Base-by-base conservation (phyloP, 2,113 vertebrate genomes). In the Rhea americana region DNA sequence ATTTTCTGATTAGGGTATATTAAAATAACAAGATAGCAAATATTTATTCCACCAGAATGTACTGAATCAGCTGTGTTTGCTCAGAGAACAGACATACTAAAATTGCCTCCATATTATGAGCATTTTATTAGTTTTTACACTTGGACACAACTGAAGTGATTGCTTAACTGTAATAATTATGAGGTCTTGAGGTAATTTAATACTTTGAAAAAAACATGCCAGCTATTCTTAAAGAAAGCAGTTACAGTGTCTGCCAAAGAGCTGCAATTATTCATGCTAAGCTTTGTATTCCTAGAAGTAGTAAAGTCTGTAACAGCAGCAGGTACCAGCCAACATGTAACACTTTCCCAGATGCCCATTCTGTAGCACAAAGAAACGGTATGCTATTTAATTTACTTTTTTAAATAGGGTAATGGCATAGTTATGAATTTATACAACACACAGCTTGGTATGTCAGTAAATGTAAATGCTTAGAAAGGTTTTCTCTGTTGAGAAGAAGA, bases 101-200 rank as follows among this genome's bases (percentile, higher is more conserved):
- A 96, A 93, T 28, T 90, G 87, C 81, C 93, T 90, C 45, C 37
- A 47, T 56, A 75, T 86, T 89, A 86, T 10, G n/a, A 88, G 73
- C 58, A 82, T 85, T 94, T 95, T 79, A 90, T 95, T 89, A 91
- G 65, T 91, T 94, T 90, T 95, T 94, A 91, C 78, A 94, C 51
- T 95, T 81, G 80, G 80, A 88, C 70, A 81, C 74, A 89, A 96
- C 50, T 91, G 74, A 95, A 91, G 93, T 93, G 88, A 94, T 91
- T 95, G 82, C 77, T 91, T 95, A 94, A 94, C 83, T 91, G 74
- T 87, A 91, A 66, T 89, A 94, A 94, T 93, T 89, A 93, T 22
- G 66, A 96, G 13, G 90, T 93, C 80, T 58, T 72, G 51, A 90
- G 70, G 93, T 93, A 96, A 94, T 73, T 90, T 88, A 93, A 90